phyloP scores from a whole-genome alignment of 2,797 vertebrate genomes.

The Pristis pectinata region DNA sequence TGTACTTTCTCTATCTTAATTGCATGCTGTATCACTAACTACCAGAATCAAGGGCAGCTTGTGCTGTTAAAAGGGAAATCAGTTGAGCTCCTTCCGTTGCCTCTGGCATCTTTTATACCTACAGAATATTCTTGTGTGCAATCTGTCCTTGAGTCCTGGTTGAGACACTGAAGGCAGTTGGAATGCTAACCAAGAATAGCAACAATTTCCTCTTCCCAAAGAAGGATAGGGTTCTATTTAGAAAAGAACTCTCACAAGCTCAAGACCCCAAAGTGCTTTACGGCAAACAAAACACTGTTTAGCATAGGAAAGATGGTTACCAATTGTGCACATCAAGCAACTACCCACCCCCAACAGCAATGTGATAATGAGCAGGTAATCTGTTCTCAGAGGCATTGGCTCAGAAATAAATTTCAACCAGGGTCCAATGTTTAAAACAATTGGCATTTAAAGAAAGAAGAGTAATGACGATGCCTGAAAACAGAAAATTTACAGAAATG shows the following conservation, averaged over 20 bases:
- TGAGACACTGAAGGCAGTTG: background rate
- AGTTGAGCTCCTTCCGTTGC: background rate
- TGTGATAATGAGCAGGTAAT: background rate
- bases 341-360: background rate
- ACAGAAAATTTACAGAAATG: background rate
- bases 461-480: background rate
- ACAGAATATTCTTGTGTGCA: no score
- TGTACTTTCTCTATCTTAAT: constrained; percentile 24
- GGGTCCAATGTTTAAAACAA: background rate
- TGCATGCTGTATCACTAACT: background rate
- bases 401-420: background rate
- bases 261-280: background rate
- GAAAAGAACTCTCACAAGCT: background rate
- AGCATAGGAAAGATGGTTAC: no score
- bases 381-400: no score
- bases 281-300: background rate
- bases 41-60: background rate
- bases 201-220: background rate
- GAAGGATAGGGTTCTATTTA: background rate
- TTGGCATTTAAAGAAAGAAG: background rate
- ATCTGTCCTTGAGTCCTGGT: background rate
- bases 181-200: background rate
- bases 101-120: background rate
- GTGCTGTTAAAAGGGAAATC: background rate
- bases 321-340: background rate